Percentiles rank a stretch among this genome's conserved stretches.
phyloP scores from a whole-genome alignment of 1,140 invertebrate species.

The Drosophila tsacasi region DNA sequence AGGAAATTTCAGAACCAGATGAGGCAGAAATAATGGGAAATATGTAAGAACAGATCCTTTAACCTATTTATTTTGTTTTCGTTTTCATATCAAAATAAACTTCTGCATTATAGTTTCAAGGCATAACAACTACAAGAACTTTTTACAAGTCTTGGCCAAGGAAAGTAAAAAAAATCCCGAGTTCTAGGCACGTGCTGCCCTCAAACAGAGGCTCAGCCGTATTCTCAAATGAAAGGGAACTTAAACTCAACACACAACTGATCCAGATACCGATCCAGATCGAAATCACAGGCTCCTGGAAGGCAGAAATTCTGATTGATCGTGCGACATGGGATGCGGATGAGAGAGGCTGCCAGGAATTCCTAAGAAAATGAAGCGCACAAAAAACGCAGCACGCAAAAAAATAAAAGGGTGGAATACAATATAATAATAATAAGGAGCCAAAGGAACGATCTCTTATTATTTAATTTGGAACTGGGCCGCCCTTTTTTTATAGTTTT shows the following conservation, averaged over 20 bases:
- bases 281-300: slow-evolving; percentile 42
- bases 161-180: slow-evolving; percentile 54
- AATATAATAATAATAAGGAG: slow-evolving; percentile 82
- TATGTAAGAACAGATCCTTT: slow-evolving; percentile 35
- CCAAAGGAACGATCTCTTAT: slow-evolving; percentile 51
- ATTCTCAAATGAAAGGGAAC: slow-evolving; percentile 54
- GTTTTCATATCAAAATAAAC: background rate
- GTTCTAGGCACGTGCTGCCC: slow-evolving; percentile 70
- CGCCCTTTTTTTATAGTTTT: slow-evolving; percentile 15
- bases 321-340: slow-evolving; percentile 63
- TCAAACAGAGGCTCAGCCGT: slow-evolving; percentile 27
- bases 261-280: slow-evolving; percentile 21
- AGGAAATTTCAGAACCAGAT: background rate
- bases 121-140: background rate
- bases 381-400: slow-evolving; percentile 74
- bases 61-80: too few relatives aligned
- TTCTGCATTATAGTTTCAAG: background rate
- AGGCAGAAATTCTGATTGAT: slow-evolving; percentile 67
- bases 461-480: slow-evolving; percentile 81
- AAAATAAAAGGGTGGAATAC: slow-evolving; percentile 73
- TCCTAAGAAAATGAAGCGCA: slow-evolving; percentile 69
- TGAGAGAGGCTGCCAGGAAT: slow-evolving; percentile 49
- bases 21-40: slow-evolving; percentile 7
- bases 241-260: slow-evolving; percentile 36
- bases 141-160: background rate